Evolutionary conservation across 2,888 invertebrate genomes (phyloP).

Genomic region (Gonocerus acuteangulatus): DNA sequence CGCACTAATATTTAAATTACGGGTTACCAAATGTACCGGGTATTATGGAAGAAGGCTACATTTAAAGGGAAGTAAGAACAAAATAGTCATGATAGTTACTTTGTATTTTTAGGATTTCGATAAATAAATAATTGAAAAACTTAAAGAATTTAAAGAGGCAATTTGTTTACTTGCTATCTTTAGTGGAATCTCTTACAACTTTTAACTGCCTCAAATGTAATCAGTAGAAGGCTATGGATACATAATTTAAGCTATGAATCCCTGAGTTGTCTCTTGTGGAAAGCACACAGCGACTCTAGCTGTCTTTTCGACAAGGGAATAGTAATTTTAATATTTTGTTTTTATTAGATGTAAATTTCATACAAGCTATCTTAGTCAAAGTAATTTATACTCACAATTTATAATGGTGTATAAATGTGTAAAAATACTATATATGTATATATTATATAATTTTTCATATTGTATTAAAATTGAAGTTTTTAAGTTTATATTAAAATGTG

Average conservation of each 20-base stretch:
- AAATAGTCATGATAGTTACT: neutral
- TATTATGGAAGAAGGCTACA: neutral
- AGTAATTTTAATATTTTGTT: slow-evolving; percentile 14
- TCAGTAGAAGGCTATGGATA: slow-evolving; percentile 30
- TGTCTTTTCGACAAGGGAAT: slow-evolving; percentile 1
- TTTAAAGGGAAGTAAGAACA: neutral
- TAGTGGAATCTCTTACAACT: slow-evolving; percentile 1
- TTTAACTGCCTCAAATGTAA: slow-evolving; percentile 32
- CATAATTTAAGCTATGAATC: slow-evolving; percentile 7
- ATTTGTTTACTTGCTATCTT: neutral
- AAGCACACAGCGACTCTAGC: neutral
- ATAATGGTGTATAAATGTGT: slow-evolving; percentile 40
- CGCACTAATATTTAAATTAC: slow-evolving; percentile 14
- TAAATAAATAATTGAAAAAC: neutral
- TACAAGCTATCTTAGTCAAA: slow-evolving; percentile 23
- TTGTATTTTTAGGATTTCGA: neutral
- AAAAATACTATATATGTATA: slow-evolving; percentile 39
- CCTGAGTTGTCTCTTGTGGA: neutral
- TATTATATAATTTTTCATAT: slow-evolving; percentile 74
- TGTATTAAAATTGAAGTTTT: slow-evolving; percentile 60
- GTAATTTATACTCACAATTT: slow-evolving; percentile 28
- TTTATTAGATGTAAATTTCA: slow-evolving; percentile 27
- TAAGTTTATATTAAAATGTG: slow-evolving; percentile 81
- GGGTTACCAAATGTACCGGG: neutral
- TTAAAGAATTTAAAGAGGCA: neutral